phyloP scores from a whole-genome alignment of 2,113 vertebrate species.

The Salvator merianae region DNA sequence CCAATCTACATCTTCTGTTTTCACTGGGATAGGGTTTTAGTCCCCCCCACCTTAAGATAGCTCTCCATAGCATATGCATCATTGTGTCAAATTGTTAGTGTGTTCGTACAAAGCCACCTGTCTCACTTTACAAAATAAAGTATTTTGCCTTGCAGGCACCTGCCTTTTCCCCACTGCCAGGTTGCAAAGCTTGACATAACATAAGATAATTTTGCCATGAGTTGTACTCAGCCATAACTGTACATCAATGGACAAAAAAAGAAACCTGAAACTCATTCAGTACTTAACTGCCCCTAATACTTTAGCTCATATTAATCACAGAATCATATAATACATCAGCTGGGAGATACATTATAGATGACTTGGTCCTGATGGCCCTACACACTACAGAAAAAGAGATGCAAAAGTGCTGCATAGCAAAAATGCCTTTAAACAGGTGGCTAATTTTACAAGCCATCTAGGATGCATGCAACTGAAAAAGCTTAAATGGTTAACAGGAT shows the following conservation, averaged over 20 bases:
- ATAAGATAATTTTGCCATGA: not conserved
- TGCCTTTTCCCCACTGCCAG: not conserved
- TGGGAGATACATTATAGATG: too few species aligned
- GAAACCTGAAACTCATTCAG: not conserved
- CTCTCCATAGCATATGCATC: not conserved
- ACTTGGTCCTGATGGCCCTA: too few species aligned
- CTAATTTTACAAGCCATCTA: not conserved
- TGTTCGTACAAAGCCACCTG: conserved; percentile 3
- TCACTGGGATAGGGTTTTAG: not conserved
- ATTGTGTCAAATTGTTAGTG: conserved; percentile 10
- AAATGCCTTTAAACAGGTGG: not conserved
- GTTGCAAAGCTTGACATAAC: not conserved
- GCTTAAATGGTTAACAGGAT: not conserved
- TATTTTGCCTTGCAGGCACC: conserved; percentile 3
- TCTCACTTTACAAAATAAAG: not conserved
- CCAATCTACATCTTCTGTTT: not conserved
- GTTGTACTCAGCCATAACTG: not conserved
- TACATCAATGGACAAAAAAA: not conserved
- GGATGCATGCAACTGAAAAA: not conserved
- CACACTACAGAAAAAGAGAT: not conserved
- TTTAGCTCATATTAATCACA: not conserved
- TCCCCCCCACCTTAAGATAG: not conserved
- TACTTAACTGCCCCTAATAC: not conserved
- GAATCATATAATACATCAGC: not conserved
- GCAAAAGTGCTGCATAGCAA: not conserved